Evolutionary conservation across 2,797 vertebrate species (phyloP).

Genomic region (Siniperca undulata): DNA sequence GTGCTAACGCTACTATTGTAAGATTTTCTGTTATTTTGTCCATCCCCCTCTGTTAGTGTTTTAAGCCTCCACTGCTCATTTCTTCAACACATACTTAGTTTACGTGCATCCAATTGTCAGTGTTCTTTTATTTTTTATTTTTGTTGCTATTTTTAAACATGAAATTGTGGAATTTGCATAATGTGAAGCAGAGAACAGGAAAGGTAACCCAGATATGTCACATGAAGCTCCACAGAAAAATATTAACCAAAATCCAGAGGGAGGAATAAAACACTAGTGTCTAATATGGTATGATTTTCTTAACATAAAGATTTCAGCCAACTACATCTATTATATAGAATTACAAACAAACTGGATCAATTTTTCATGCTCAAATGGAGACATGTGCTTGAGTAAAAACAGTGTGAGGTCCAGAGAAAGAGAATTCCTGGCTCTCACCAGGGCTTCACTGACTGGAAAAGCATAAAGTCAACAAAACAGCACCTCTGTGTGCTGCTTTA

Average conservation of each 20-base stretch:
- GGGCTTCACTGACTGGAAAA: not conserved
- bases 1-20: not conserved
- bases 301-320: not conserved
- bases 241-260: not conserved
- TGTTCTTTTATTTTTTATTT: not conserved
- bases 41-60: not conserved
- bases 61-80: too few species aligned
- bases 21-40: conserved; percentile 7
- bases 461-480: conserved; percentile 12
- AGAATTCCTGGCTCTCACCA: not conserved
- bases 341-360: not conserved
- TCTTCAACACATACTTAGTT: not conserved
- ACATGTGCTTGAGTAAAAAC: not conserved
- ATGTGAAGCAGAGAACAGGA: conserved; percentile 17
- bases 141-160: conserved; percentile 26
- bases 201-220: conserved; percentile 38
- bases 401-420: conserved; percentile 9
- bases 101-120: not conserved
- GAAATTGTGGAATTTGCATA: not conserved
- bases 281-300: not conserved
- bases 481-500: conserved; percentile 47
- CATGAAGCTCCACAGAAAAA: not conserved
- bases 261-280: not conserved
- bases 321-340: not conserved
- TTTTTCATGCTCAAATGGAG: not conserved